Evolutionary conservation across 2,113 vertebrate genomes (phyloP), one percentile per base, ranked within the genome.

Genomic region (Daubentonia madagascariensis): DNA sequence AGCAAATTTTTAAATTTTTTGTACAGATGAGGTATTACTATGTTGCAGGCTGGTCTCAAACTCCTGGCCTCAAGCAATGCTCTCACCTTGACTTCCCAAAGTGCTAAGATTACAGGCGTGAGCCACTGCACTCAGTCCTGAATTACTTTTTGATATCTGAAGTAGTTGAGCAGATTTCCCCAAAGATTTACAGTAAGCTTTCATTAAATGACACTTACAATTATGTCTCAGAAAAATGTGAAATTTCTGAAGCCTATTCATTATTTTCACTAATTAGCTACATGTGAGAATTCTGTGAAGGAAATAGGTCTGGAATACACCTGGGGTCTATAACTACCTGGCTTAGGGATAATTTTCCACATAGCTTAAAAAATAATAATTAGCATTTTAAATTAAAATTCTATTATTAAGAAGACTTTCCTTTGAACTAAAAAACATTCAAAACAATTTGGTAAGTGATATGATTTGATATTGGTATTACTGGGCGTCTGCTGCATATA

Each of bases 141-240:
- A 43, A 52, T 95, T 91, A 94, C 28, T 63, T 91, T 91, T 70
- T 88, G 48, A 76, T 87, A 72, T 76, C 87, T 91, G 92, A 87
- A 63, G 45, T 75, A 91, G 63, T 9, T 92, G 18, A 67, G 30
- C 45, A 93, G 23, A 95, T 84, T 63, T 72, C 23, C n/a, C 20
- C 20, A 16, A 85, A 87, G 79, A 91, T 89, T 94, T 89, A 75
- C 6, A 85, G 57, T 91, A 54, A 89, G 12, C 8, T 89, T 93
- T 94, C 68, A 96, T 94, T 91, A 97, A 96, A 40, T 96, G n/a
- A 85, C 45, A 93, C 4, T 40, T 84, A 78, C 37, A 72, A 95
- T 86, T 57, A 83, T 45, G 43, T 12, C 45, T 95, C 48, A 91
- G 22, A 92, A 97, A 95, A 97, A 73, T 20, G 37, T 22, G 50